A percentile compares a stretch with the other conserved stretches of the same genome.
These are phyloP conservation scores for Scarus forsteni DNA, from an alignment of 2,797 vertebrate species.

Conservation along the genomic window DNA sequence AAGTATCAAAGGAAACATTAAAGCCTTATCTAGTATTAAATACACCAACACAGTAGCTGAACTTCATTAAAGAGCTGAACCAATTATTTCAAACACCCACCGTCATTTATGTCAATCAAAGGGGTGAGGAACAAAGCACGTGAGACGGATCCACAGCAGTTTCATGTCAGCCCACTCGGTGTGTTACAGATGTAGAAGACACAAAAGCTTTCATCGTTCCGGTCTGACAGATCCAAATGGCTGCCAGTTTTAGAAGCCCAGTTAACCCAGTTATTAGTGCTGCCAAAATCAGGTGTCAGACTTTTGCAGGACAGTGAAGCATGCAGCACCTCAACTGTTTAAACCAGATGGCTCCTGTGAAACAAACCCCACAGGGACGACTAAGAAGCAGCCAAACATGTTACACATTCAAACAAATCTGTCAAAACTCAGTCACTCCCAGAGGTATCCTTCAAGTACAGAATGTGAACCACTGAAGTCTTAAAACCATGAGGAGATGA, in stretches of 20 bases:
- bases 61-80: neutral
- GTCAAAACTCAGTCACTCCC: neutral
- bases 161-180: conserved; percentile 16
- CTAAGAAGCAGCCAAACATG: conserved; percentile 44
- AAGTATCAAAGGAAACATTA: too few species aligned
- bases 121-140: conserved; percentile 16
- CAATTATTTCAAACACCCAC: conserved; percentile 6
- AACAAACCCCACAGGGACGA: conserved; percentile 48
- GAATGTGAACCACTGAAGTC: neutral
- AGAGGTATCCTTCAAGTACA: neutral
- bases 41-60: conserved; percentile 1
- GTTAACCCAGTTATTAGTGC: conserved; percentile 55
- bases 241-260: conserved; percentile 38
- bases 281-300: conserved; percentile 44
- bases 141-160: neutral
- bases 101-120: conserved; percentile 5
- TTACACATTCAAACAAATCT: conserved; percentile 30
- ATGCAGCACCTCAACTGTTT: conserved; percentile 46
- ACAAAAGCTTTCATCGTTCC: conserved; percentile 26
- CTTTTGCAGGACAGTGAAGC: conserved; percentile 55
- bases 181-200: conserved; percentile 15
- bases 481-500: too few species aligned
- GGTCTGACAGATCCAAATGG: conserved; percentile 26
- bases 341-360: conserved; percentile 57
- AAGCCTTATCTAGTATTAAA: neutral